Percentiles rank a stretch among this genome's conserved stretches.
phyloP scores from a whole-genome alignment of 2,797 vertebrate genomes.

The Streptopelia turtur region DNA sequence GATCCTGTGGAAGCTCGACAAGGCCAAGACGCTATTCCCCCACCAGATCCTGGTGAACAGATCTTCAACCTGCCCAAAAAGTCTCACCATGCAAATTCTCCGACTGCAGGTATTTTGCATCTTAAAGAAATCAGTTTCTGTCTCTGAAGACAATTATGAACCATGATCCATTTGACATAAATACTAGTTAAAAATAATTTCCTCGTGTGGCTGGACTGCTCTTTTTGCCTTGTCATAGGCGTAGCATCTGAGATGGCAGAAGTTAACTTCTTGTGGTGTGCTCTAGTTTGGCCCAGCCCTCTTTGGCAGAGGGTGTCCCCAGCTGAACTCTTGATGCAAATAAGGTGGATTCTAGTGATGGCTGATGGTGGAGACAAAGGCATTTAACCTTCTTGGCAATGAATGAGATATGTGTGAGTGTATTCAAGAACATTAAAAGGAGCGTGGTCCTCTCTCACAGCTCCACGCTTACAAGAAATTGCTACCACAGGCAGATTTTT shows the following conservation, averaged over 20 bases:
- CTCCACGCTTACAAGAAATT: background rate
- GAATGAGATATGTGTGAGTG: background rate
- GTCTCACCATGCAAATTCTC: slow-evolving; percentile 96
- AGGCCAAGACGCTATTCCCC: slow-evolving; percentile 97
- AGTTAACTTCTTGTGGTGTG: background rate
- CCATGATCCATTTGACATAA: background rate
- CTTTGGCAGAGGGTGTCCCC: background rate
- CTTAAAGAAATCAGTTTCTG: background rate
- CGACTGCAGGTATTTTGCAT: slow-evolving; percentile 89
- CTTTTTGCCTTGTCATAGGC: background rate
- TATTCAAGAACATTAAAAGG: background rate
- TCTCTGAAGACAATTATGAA: background rate
- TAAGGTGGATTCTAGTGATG: background rate
- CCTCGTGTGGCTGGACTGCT: fast-evolving
- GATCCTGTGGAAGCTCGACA: slow-evolving; percentile 95
- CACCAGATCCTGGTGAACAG: slow-evolving; percentile 97
- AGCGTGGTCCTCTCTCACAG: background rate
- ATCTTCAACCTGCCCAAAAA: slow-evolving; percentile 99
- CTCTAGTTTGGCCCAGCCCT: background rate
- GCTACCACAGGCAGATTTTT: background rate
- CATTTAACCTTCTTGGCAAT: background rate
- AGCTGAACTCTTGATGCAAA: background rate
- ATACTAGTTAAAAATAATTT: background rate
- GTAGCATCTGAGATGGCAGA: background rate
- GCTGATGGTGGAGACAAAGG: background rate